phyloP scores from a whole-genome alignment of 2,797 vertebrate species.

The Leptatherina wallacei region DNA sequence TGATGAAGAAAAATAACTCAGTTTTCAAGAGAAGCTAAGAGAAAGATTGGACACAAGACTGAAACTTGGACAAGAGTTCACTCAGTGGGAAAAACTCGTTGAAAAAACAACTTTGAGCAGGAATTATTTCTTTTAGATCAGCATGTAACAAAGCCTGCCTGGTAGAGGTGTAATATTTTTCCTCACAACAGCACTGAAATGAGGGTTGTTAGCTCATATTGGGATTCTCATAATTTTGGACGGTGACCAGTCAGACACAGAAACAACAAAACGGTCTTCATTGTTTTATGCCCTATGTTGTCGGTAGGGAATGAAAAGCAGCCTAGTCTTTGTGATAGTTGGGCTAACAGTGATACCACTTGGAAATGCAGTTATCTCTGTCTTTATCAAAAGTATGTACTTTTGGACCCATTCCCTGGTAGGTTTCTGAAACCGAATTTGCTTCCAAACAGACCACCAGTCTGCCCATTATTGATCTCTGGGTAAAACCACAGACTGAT shows the following conservation, averaged over 20 bases:
- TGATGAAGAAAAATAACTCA: neutral
- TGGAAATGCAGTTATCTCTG: neutral
- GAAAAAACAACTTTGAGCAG: neutral
- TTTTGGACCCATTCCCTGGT: neutral
- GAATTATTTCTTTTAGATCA: neutral
- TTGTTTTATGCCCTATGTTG: neutral
- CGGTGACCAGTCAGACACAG: neutral
- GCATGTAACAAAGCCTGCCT: neutral
- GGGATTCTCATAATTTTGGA: neutral
- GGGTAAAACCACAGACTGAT: conserved; percentile 47
- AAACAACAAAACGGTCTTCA: neutral
- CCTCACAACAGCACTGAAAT: neutral
- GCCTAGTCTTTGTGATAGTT: neutral
- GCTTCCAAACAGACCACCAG: conserved; percentile 16
- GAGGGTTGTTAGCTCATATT: neutral
- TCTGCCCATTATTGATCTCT: conserved; percentile 55
- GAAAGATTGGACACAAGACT: neutral
- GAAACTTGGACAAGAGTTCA: neutral
- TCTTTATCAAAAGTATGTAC: neutral
- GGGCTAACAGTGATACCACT: neutral
- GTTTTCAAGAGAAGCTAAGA: neutral
- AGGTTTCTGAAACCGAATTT: neutral
- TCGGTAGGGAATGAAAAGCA: neutral
- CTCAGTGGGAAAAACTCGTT: no score
- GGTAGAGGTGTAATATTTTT: neutral